These are phyloP conservation scores for Gortyna flavago DNA, from an alignment of 2,888 invertebrate genomes.

Conservation along the genomic window DNA sequence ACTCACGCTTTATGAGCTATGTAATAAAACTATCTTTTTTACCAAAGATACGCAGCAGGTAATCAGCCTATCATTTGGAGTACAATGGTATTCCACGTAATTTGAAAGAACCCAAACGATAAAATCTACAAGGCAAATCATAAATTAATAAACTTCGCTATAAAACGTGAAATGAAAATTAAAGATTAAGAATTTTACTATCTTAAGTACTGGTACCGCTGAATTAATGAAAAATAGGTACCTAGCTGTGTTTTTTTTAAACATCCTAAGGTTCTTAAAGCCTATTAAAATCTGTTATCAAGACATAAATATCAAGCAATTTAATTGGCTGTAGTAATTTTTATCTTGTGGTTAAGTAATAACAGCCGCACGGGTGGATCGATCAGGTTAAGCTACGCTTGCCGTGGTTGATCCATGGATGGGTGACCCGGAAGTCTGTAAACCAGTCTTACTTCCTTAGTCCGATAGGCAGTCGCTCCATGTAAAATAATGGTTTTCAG, in stretches of 20 bases:
- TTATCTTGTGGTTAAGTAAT: background rate
- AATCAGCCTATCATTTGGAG: conserved; percentile 9
- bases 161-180: conserved; percentile 39
- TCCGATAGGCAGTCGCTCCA: no score
- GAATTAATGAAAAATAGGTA: background rate
- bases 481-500: background rate
- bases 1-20: background rate
- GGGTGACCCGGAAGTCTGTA: no score
- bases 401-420: background rate
- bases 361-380: background rate
- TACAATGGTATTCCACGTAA: conserved; percentile 19
- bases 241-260: background rate
- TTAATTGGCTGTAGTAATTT: background rate
- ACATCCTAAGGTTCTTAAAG: background rate
- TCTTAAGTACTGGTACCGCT: background rate
- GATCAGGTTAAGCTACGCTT: background rate
- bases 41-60: background rate
- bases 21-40: background rate
- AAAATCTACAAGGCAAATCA: conserved; percentile 47
- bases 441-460: no score
- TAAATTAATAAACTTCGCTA: conserved; percentile 51
- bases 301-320: background rate
- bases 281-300: background rate
- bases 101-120: conserved; percentile 27
- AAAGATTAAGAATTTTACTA: conserved; percentile 37